These are phyloP conservation scores for Chymomyza procnemis DNA, from an alignment of 2,888 invertebrate species.

Conservation along the genomic window DNA sequence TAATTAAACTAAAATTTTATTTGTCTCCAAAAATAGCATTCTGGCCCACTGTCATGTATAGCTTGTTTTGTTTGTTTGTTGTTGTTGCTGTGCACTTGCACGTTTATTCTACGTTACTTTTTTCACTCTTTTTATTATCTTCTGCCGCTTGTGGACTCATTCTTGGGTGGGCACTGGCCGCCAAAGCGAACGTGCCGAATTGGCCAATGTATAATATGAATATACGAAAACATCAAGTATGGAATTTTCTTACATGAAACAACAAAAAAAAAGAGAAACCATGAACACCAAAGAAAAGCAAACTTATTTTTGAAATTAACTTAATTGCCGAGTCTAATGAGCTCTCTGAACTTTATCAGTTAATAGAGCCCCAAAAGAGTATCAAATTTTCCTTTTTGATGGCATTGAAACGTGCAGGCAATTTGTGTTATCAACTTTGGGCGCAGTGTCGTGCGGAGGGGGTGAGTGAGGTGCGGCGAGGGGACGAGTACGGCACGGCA, in stretches of 20 bases:
- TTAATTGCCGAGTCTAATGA: conserved; percentile 32
- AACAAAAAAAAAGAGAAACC: not conserved
- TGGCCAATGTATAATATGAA: not conserved
- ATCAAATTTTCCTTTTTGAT: conserved; percentile 29
- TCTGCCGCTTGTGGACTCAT: not conserved
- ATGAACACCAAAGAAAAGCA: too few relatives aligned
- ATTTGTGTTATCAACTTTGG: not conserved
- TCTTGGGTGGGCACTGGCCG: not conserved
- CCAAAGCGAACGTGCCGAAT: not conserved
- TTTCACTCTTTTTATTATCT: not conserved
- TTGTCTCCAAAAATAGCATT: not conserved
- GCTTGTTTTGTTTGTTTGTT: not conserved
- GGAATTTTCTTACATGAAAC: not conserved
- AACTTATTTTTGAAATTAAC: not conserved
- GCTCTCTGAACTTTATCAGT: conserved; percentile 34
- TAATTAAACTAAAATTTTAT: not conserved
- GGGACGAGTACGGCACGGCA: too few relatives aligned
- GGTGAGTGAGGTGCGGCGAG: too few relatives aligned
- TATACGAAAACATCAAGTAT: not conserved
- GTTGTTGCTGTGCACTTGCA: not conserved
- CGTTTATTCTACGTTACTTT: not conserved
- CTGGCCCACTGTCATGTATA: not conserved
- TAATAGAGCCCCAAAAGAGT: conserved; percentile 27
- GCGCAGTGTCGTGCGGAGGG: not conserved
- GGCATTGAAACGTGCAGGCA: conserved; percentile 49